These are phyloP conservation scores for Acleris literana DNA, from an alignment of 2,888 invertebrate genomes.

Conservation along the genomic window DNA sequence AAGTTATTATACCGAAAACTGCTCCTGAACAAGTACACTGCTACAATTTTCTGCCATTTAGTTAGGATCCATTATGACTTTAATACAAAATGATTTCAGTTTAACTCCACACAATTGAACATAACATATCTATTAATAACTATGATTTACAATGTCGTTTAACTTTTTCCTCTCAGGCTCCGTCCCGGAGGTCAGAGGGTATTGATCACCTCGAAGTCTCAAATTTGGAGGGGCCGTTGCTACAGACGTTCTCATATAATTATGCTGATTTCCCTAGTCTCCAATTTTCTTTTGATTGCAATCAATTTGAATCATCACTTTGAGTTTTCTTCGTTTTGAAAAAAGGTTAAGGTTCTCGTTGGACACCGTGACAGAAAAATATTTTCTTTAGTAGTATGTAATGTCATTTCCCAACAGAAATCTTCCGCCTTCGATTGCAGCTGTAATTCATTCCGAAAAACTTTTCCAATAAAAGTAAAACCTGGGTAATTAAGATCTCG, in stretches of 20 bases:
- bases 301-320: slow-evolving; percentile 16
- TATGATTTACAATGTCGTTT: slow-evolving; percentile 13
- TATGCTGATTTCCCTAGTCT: slow-evolving; percentile 30
- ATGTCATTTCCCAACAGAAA: not conserved
- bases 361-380: not conserved
- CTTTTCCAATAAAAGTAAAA: slow-evolving; percentile 26
- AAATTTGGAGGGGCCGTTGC: slow-evolving; percentile 12
- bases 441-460: slow-evolving; percentile 11
- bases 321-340: not conserved
- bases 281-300: slow-evolving; percentile 30
- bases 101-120: too few species aligned
- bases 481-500: slow-evolving; percentile 26
- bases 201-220: slow-evolving; percentile 12
- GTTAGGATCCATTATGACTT: too few species aligned
- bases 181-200: slow-evolving; percentile 9
- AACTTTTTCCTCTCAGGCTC: slow-evolving; percentile 1
- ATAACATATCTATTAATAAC: slow-evolving; percentile 7
- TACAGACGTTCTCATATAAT: slow-evolving; percentile 29
- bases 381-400: not conserved
- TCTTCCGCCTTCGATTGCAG: not conserved
- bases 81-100: too few species aligned
- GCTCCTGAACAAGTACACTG: too few species aligned
- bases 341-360: not conserved
- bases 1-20: too few species aligned
- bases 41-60: too few species aligned